These are phyloP conservation scores for Ictalurus punctatus DNA, from an alignment of 2,113 vertebrate species.

Conservation along the genomic window DNA sequence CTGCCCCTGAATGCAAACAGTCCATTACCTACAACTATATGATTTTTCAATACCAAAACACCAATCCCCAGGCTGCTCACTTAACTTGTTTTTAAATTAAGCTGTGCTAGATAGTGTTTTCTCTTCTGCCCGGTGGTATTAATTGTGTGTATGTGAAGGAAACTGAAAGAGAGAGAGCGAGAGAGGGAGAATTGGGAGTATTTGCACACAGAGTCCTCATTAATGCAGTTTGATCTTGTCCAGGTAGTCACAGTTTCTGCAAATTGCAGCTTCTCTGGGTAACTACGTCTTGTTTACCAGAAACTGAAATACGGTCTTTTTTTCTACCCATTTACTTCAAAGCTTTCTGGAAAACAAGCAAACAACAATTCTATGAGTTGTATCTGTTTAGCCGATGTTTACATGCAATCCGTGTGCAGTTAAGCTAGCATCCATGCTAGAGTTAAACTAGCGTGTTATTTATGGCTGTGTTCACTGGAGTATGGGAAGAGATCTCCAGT, in stretches of 20 bases:
- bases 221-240: conserved; percentile 50
- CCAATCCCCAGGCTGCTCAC: conserved; percentile 52
- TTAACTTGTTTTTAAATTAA: conserved; percentile 55
- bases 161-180: background rate
- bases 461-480: conserved; percentile 41
- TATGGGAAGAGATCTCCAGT: conserved; percentile 21
- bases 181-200: conserved; percentile 12
- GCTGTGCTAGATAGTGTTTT: conserved; percentile 44
- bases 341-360: conserved; percentile 27
- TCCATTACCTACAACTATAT: conserved; percentile 65
- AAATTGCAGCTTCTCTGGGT: conserved; percentile 28
- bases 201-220: conserved; percentile 42
- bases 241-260: conserved; percentile 43
- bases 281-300: conserved; percentile 31
- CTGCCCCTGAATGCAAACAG: conserved; percentile 64
- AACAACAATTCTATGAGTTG: background rate
- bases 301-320: conserved; percentile 24
- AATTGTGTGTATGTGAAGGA: conserved; percentile 26
- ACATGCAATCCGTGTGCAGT: background rate
- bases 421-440: background rate
- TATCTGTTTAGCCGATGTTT: conserved; percentile 1
- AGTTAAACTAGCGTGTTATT: conserved; percentile 39
- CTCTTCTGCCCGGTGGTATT: conserved; percentile 38
- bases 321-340: conserved; percentile 37
- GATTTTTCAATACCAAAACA: conserved; percentile 59